Evolutionary conservation across 2,113 vertebrate species (phyloP), one percentile per base, ranked within the genome.

Genomic region (Climacteris rufus): DNA sequence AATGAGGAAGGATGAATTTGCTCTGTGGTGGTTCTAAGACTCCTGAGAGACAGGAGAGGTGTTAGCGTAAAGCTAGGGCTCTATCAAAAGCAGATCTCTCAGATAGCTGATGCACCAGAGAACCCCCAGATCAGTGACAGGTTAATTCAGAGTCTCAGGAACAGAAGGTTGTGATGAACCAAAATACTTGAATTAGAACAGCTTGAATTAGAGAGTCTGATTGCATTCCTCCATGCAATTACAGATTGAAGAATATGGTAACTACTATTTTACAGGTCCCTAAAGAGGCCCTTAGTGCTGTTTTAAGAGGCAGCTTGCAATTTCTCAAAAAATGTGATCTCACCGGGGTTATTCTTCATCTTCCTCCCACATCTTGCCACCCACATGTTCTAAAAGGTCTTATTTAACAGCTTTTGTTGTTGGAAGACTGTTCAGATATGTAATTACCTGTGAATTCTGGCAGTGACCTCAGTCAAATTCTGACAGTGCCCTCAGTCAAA

Each of bases 111-210:
- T 0, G 4, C 12, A 20, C 8, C 1, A 0, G 37, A 2, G 15
- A 76, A 49, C 16, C 0, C 0, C 0, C 13, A 45, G 30, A 24
- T 42, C 1, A 2, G 6, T 19, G 11, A 28, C 19, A 30, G 33
- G 12, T 56, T 63, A 76, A 57, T 45, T 85, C 23, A 37, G 50
- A 71, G 25, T 71, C 25, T 74, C 0, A 0, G 7, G 8, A 5
- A 25, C 23, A 49, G 30, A 77, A 86, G 3, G 2, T 17, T 75
- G 12, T 40, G 25, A 27, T 64, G 37, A 63, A 66, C 12, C 24
- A 66, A 70, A 65, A 74, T 25, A 13, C 11, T 54, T n/a, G n/a
- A n/a, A n/a, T n/a, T n/a, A n/a, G 21, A 88, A 61, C 13, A 83
- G 33, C 4, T 83, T 83, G 31, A 50, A 49, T 4, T 82, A 22